These are phyloP conservation scores for Brachymystax lenok DNA, from an alignment of 2,797 vertebrate species.

Conservation along the genomic window DNA sequence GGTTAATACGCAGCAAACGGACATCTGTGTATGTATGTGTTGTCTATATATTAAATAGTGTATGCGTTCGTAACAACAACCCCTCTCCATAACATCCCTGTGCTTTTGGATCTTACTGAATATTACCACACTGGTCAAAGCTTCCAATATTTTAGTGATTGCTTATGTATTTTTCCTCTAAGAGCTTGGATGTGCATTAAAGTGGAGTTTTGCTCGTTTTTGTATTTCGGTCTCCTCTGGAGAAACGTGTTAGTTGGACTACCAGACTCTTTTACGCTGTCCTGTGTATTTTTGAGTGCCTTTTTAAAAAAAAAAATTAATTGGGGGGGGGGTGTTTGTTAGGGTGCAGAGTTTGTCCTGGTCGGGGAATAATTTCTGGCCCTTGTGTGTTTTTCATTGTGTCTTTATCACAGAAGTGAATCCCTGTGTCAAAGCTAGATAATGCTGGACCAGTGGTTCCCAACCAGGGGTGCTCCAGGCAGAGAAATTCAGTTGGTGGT, in stretches of 20 bases:
- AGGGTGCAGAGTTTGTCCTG: background rate
- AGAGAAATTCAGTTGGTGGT: no score
- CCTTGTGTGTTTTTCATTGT: slow-evolving; percentile 5
- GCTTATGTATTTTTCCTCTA: slow-evolving; percentile 39
- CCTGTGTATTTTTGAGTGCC: slow-evolving; percentile 16
- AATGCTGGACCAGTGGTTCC: background rate
- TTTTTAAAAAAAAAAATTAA: no score
- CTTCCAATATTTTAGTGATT: slow-evolving; percentile 29
- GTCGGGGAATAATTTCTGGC: background rate
- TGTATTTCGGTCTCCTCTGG: slow-evolving; percentile 19
- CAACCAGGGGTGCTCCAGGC: background rate
- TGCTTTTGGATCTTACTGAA: slow-evolving; percentile 9
- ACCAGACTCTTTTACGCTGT: slow-evolving; percentile 13
- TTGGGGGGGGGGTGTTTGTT: background rate
- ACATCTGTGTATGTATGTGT: slow-evolving; percentile 17
- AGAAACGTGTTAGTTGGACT: slow-evolving; percentile 12
- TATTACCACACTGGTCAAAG: slow-evolving; percentile 46
- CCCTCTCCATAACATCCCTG: slow-evolving; percentile 2
- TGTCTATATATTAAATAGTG: slow-evolving; percentile 12
- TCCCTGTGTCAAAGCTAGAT: slow-evolving; percentile 15
- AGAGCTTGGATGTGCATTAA: slow-evolving; percentile 36
- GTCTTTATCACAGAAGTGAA: slow-evolving; percentile 7
- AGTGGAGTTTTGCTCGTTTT: slow-evolving; percentile 9
- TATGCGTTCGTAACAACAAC: slow-evolving; percentile 12
- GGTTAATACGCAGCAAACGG: slow-evolving; percentile 1